Base-by-base conservation (phyloP, 2,113 vertebrate genomes). In the Clupea harengus region DNA sequence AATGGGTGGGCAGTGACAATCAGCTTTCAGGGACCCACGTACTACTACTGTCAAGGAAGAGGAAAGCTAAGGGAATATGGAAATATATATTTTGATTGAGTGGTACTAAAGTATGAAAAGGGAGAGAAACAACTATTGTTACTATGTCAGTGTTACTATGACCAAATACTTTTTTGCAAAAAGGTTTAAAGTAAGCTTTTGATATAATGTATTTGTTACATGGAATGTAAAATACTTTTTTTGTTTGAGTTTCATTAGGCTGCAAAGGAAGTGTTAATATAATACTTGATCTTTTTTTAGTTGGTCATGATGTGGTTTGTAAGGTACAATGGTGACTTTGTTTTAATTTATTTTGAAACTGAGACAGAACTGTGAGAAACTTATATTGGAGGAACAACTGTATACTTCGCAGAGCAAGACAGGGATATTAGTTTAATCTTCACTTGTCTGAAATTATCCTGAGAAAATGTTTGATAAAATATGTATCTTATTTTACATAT, bases 401-500 rank as follows among this genome's bases (percentile, higher is more conserved):
- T 78, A 78, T 78, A 78, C 32, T 4, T 10, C 13, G 32, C 72
- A 39, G 28, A 32, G 28, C 28, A 75, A 15, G 25, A 22, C 54
- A 75, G 25, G 25, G 10, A 15, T 32, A 25, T 64, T n/a, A 39
- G 39, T 39, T 39, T 22, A 64, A 3, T n/a, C 57, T 6, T 64
- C 57, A 64, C 52, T 72, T 72, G 25, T 72, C 64, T 72, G 25
- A 4, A 17, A 32, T 13, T 39, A 78, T 44, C 72, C 72, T 78
- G 72, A 78, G 72, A 78, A 15, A 13, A 78, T 4, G 39, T 32
- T 5, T 39, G 28, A 78, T 78, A 17, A 11, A 72, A 78, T 78
- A 78, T 78, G 32, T 78, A 78, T 78, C 15, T 78, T 32, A 39
- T 32, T 39, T 78, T 78, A 78, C 72, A 78, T 32, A 78, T 32